Conservation (phyloP, 1,140 invertebrate genomes). For the Drosophila kanapiae region DNA sequence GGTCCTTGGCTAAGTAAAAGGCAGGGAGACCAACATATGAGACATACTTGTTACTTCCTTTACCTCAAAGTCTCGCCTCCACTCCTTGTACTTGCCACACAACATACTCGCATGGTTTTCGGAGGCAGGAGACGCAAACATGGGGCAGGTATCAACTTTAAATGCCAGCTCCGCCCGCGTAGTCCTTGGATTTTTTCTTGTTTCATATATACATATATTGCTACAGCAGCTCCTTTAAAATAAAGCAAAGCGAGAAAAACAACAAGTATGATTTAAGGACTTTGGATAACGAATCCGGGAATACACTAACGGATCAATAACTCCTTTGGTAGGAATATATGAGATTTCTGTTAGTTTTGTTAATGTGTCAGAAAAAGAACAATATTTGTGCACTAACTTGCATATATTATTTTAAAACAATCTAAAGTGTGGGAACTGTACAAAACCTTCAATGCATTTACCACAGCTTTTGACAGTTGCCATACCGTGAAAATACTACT, state of each 20-base stretch:
- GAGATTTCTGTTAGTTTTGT: not conserved
- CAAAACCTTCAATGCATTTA: too few relatives aligned
- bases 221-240: constrained; percentile 39
- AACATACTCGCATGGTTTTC: constrained; percentile 31
- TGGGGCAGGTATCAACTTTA: constrained; percentile 51
- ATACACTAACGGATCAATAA: constrained; percentile 14
- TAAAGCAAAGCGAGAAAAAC: constrained; percentile 35
- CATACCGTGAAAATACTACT: too few relatives aligned
- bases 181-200: constrained; percentile 15
- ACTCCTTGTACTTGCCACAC: constrained; percentile 15
- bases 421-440: too few relatives aligned
- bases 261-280: constrained; percentile 1
- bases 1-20: constrained; percentile 71
- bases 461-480: too few relatives aligned
- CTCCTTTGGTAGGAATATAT: not conserved
- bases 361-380: not conserved
- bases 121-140: not conserved
- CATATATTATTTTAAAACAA: not conserved
- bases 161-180: constrained; percentile 52
- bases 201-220: constrained; percentile 20
- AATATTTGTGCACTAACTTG: not conserved
- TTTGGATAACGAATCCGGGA: constrained; percentile 1
- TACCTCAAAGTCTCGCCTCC: constrained; percentile 63
- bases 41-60: constrained; percentile 76
- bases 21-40: constrained; percentile 72